Conservation (phyloP, 2,888 invertebrate genomes). For the Plebejus argus region DNA sequence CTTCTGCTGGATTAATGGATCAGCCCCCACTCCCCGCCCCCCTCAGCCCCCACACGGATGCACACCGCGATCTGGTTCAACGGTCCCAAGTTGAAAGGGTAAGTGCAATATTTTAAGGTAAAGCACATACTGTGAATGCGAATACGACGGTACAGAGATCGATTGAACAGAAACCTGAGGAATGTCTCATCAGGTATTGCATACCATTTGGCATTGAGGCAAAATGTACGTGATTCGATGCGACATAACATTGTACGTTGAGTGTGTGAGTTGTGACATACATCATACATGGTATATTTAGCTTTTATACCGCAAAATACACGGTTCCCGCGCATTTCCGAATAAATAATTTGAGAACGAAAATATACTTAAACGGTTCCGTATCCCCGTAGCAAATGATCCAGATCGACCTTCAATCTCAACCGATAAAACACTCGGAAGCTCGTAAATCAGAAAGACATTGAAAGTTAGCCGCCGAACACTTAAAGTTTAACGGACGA, state of each 20-base stretch:
- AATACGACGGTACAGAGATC: background rate
- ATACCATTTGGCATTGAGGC: background rate
- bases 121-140: background rate
- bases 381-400: background rate
- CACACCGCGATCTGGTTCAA: background rate
- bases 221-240: background rate
- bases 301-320: background rate
- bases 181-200: too few species aligned
- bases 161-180: background rate
- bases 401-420: conserved; percentile 70
- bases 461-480: conserved; percentile 78
- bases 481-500: conserved; percentile 80
- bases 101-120: background rate
- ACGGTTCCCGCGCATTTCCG: background rate
- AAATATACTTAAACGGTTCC: background rate
- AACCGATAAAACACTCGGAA: conserved; percentile 79
- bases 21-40: conserved; percentile 84
- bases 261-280: too few species aligned
- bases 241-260: too few species aligned
- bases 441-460: conserved; percentile 77
- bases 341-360: background rate
- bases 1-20: conserved; percentile 92
- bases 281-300: background rate
- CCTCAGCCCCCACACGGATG: conserved; percentile 25
- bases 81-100: background rate